phyloP scores from a whole-genome alignment of 2,113 vertebrate genomes.

The Pterocles burchelli region DNA sequence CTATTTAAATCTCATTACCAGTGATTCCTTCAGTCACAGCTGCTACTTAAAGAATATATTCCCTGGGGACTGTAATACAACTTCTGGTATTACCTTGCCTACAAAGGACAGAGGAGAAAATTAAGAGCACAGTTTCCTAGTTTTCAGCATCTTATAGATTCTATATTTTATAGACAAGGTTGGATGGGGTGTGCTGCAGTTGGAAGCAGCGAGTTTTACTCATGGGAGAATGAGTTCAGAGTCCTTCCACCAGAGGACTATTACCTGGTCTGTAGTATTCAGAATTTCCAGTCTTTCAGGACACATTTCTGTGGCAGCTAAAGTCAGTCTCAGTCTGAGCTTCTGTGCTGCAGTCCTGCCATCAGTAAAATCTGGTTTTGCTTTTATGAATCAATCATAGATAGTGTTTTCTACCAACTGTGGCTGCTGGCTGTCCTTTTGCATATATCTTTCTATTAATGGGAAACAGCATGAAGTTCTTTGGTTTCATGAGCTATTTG shows the following conservation, averaged over 20 bases:
- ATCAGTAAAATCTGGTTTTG: background rate
- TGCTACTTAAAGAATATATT: background rate
- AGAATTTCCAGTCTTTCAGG: background rate
- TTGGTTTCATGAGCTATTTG: background rate
- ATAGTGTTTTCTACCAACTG: background rate
- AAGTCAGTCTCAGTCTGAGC: background rate
- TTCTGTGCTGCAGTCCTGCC: background rate
- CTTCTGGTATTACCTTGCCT: background rate
- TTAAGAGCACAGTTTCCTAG: background rate
- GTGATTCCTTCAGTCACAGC: background rate
- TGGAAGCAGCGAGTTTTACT: background rate
- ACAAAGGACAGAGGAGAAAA: background rate
- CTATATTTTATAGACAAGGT: background rate
- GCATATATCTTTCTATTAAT: background rate
- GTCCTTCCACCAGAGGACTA: background rate
- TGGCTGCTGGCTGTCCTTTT: background rate
- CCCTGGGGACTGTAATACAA: background rate
- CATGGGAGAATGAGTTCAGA: background rate
- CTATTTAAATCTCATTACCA: background rate
- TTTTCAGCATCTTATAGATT: background rate
- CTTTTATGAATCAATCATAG: background rate
- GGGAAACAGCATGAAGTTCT: background rate
- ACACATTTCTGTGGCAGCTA: background rate
- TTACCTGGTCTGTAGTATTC: background rate
- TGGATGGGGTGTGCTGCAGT: background rate